These are phyloP conservation scores for Acanthis flammea DNA, from an alignment of 2,797 vertebrate genomes.

Conservation along the genomic window DNA sequence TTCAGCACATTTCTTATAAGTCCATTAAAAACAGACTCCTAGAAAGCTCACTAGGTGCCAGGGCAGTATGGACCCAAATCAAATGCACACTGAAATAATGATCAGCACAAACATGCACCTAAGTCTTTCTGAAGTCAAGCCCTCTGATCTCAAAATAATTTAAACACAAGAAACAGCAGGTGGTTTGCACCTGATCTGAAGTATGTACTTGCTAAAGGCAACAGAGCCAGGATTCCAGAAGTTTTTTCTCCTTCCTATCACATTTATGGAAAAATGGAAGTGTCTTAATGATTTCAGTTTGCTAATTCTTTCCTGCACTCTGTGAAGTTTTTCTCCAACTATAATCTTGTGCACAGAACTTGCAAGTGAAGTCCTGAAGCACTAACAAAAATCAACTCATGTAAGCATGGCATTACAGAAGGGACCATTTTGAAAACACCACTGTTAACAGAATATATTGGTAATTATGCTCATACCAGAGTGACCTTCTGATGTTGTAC, in stretches of 20 bases:
- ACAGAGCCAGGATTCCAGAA: neutral
- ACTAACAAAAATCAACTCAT: neutral
- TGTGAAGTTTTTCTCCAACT: neutral
- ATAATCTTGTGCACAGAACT: neutral
- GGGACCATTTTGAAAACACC: neutral
- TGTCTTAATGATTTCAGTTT: neutral
- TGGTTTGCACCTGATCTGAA: neutral
- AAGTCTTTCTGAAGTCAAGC: neutral
- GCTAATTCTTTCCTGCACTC: neutral
- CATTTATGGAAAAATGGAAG: neutral
- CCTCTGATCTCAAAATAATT: neutral
- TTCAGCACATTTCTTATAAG: neutral
- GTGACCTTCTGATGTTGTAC: neutral
- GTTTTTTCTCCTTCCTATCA: neutral
- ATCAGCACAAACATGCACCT: neutral
- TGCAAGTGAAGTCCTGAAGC: neutral
- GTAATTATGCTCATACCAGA: neutral
- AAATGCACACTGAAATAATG: neutral
- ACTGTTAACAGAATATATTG: neutral
- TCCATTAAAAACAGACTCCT: neutral
- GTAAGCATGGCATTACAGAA: neutral
- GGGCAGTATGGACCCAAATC: rapidly evolving
- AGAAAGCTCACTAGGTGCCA: neutral
- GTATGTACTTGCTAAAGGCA: neutral
- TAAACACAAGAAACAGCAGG: neutral